These are phyloP conservation scores for Agrilus mali DNA, from an alignment of 2,888 invertebrate species.

Conservation along the genomic window DNA sequence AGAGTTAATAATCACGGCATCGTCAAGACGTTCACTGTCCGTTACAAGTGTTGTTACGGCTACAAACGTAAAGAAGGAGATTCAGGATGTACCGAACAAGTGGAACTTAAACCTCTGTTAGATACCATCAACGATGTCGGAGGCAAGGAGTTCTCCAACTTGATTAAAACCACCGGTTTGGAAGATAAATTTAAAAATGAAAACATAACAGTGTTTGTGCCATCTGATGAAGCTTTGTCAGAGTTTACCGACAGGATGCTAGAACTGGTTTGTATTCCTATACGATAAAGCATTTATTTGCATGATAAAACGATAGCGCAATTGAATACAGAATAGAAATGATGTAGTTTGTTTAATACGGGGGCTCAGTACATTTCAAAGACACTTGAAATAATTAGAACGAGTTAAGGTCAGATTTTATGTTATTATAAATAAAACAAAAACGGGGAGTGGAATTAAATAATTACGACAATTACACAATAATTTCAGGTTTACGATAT, in stretches of 20 bases:
- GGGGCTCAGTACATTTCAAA: no score
- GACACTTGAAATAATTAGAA: no score
- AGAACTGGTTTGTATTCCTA: slow-evolving; percentile 35
- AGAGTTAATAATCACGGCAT: slow-evolving; percentile 45
- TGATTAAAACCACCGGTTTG: slow-evolving; percentile 39
- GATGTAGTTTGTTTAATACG: no score
- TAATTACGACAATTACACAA: no score
- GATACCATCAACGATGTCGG: slow-evolving; percentile 45
- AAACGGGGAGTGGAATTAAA: no score
- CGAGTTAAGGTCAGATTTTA: no score
- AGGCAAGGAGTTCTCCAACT: slow-evolving; percentile 43
- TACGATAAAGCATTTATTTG: neutral
- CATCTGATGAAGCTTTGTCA: slow-evolving; percentile 46
- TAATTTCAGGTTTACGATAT: no score
- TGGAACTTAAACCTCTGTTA: slow-evolving; percentile 42
- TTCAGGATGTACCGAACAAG: slow-evolving; percentile 31
- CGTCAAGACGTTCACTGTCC: slow-evolving; percentile 47
- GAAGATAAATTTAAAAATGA: slow-evolving; percentile 36
- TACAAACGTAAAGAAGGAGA: slow-evolving; percentile 34
- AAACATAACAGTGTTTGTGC: slow-evolving; percentile 51
- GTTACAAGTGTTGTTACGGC: slow-evolving; percentile 58
- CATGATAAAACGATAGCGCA: no score
- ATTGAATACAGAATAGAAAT: no score
- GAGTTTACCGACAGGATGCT: slow-evolving; percentile 40
- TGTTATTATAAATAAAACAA: no score